Evolutionary conservation across 2,797 vertebrate genomes (phyloP).

Genomic region (Acrossocheilus wenchowensis): DNA sequence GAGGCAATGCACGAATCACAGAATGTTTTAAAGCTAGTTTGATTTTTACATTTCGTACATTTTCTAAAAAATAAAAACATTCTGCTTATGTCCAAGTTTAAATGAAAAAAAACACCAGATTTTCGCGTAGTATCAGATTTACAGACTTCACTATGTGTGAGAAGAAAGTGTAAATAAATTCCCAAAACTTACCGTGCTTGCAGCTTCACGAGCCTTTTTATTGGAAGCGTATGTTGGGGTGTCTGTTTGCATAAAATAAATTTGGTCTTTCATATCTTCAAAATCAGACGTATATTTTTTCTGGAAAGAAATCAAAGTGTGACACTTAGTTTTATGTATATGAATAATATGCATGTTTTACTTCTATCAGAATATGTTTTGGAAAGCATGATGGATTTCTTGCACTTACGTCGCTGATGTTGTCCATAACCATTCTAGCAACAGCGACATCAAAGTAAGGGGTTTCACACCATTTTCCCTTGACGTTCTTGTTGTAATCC

Average conservation of each 20-base stretch:
- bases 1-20: background rate
- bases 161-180: background rate
- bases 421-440: slow-evolving; percentile 91
- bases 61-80: no score
- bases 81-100: background rate
- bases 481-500: slow-evolving; percentile 93
- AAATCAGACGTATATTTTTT: slow-evolving; percentile 90
- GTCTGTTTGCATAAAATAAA: slow-evolving; percentile 97
- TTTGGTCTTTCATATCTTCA: slow-evolving; percentile 92
- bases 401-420: slow-evolving; percentile 87
- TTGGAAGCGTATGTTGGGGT: slow-evolving; percentile 90
- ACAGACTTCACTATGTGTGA: background rate
- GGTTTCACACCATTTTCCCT: slow-evolving; percentile 96
- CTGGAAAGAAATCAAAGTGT: slow-evolving; percentile 73
- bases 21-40: background rate
- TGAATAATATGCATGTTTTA: background rate
- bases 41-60: background rate
- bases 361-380: background rate
- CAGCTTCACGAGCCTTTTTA: slow-evolving; percentile 83
- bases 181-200: slow-evolving; percentile 85
- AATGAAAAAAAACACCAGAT: background rate
- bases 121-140: background rate
- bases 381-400: background rate
- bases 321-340: background rate
- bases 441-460: slow-evolving; percentile 93